Percentiles rank a stretch among this genome's conserved stretches.
Evolutionary conservation across 2,797 vertebrate species (phyloP).

Genomic region (Emydoidea blandingii): DNA sequence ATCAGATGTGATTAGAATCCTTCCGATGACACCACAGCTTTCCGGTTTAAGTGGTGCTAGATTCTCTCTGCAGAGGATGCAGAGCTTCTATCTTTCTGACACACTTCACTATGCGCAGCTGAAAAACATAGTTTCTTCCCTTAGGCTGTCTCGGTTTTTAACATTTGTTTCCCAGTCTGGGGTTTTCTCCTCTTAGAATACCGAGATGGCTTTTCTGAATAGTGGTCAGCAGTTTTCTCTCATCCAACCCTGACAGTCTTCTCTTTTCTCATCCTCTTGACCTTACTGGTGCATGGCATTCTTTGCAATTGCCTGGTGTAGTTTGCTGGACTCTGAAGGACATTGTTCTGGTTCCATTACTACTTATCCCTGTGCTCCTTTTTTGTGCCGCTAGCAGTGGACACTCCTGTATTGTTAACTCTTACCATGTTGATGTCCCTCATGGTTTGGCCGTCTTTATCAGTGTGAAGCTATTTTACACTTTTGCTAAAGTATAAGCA

Average conservation of each 20-base stretch:
- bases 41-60: neutral
- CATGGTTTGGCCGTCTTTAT: conserved; percentile 57
- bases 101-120: neutral
- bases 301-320: conserved; percentile 15
- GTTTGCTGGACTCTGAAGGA: conserved; percentile 5
- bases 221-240: neutral
- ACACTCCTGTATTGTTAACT: neutral
- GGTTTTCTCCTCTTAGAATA: neutral
- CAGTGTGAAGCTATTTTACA: conserved; percentile 37
- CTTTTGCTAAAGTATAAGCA: conserved; percentile 65
- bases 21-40: neutral
- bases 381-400: conserved; percentile 30
- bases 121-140: neutral
- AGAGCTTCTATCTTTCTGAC: neutral
- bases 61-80: neutral
- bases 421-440: conserved; percentile 38
- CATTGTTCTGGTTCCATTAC: conserved; percentile 51
- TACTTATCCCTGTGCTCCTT: conserved; percentile 56
- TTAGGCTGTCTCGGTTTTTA: neutral
- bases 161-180: neutral
- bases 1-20: neutral
- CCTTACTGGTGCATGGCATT: neutral
- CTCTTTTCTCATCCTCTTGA: neutral
- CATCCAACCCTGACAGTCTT: neutral
- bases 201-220: neutral